phyloP scores from a whole-genome alignment of 2,113 vertebrate species.

The Chascanopsetta lugubris region DNA sequence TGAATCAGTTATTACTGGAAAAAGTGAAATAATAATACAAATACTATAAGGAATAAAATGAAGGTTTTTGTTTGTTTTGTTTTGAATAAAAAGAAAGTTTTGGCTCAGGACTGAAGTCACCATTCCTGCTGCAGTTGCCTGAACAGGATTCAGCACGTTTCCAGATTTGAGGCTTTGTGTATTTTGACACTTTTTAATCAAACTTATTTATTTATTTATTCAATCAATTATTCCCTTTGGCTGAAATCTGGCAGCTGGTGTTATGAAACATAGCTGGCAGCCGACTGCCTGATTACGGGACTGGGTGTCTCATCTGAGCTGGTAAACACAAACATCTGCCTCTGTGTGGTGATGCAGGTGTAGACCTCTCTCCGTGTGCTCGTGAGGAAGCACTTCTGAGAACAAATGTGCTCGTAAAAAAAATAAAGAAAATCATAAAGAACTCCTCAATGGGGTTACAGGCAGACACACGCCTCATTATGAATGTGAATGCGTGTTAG shows the following conservation, averaged over 20 bases:
- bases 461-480: slow-evolving; percentile 20
- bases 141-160: background rate
- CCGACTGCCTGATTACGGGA: background rate
- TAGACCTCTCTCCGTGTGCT: slow-evolving; percentile 5
- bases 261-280: too few species aligned
- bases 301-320: background rate
- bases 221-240: too few species aligned
- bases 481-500: slow-evolving; percentile 21
- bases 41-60: too few species aligned
- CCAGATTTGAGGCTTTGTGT: background rate
- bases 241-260: too few species aligned
- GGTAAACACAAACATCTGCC: background rate
- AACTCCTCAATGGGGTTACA: background rate
- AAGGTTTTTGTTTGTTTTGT: background rate
- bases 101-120: background rate
- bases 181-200: background rate
- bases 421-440: too few species aligned
- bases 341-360: background rate
- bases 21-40: too few species aligned
- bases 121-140: background rate
- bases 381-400: slow-evolving; percentile 13
- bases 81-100: background rate
- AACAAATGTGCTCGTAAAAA: background rate
- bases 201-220: too few species aligned
- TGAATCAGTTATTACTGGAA: too few species aligned